Base-by-base conservation (phyloP, 2,113 vertebrate species). In the Dryoscopus gambensis region DNA sequence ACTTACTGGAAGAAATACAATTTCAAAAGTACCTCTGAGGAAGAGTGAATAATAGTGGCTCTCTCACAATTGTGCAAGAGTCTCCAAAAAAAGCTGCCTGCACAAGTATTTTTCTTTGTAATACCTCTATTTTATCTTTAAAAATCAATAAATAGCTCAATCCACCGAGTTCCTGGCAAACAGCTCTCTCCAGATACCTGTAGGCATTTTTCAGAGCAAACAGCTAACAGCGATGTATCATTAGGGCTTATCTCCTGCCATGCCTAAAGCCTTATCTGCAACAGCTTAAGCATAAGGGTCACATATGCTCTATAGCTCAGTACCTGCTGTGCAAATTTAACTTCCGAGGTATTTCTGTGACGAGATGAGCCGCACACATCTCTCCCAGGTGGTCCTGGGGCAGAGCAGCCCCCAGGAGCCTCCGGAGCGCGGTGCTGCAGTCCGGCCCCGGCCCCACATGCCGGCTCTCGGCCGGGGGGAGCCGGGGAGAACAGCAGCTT, bases 241-340 rank as follows among this genome's bases (percentile, higher is more conserved):
- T 62, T 25, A 78, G 89, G 84, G 97, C 86, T 98, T 94, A 97
- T 97, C 96, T 27, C 52, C 79, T 90, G 94, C 88, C 95, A 74
- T 95, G 94, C 92, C 80, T 78, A 93, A 94, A 81, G 94, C 84
- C 69, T 96, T 42, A 65, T 96, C 97, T 93, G 84, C 92, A 92
- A 86, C 47, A 84, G 83, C 95, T 95, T 89, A 91, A 87, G 84
- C 80, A 7, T 10, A 53, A 74, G 83, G 87, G 85, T 83, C 83
- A 67, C 93, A 79, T 68, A 87, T 8, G 70, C 86, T 86, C 87
- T 21, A 67, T 78, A 56, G 79, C 74, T 87, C 65, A 13, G 55
- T 46, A 75, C 67, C 73, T 59, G 81, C 75, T 49, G 22, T 49
- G 89, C 65, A 89, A 93, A 92, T 95, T 50, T 68, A 87, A 94